Base-by-base conservation (phyloP, 35 echinoderm and acorn worm genomes). In the Ophiothrix spiculata region DNA sequence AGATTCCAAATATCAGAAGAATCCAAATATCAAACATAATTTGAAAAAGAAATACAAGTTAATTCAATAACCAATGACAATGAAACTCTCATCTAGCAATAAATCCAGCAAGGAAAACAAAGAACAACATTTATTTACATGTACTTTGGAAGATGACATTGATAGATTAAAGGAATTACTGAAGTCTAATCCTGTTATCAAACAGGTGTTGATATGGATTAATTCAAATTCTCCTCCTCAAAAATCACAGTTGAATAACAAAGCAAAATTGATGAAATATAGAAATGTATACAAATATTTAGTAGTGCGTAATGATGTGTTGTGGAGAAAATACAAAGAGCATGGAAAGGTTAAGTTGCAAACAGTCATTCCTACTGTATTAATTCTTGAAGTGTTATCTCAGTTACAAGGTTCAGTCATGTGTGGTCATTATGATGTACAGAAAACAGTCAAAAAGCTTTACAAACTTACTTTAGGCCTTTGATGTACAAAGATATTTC, bases 371-470 rank as follows among this genome's bases (percentile, higher is more conserved):
- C 77, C 77, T 19, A 79, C 25, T 37, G 4, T 25, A 35, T 37
- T 79, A 37, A 37, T 79, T 79, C 36, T 39, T 4, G 77, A 19
- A 19, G 37, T 39, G 23, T 39, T 79, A 3, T 36, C 35, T 35
- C 34, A 35, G 0, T 79, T 79, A 36, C 77, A 79, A 35, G 77
- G 77, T n/a, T 37, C 35, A 3, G 36, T 36, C 0, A 37, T 79
- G 34, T 79, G 31, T 38, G 1, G 77, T 4, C 77, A 79, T 79
- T 37, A 38, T 38, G 77, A 36, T 38, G 39, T 35, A 25, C 34
- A 79, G 4, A 79, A 23, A 79, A 83, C 81, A 11, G 41, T 83
- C n/a, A n/a, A n/a, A n/a, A n/a, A n/a, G n/a, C n/a, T n/a, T 45
- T 39, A 45, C 33, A 45, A 45, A 45, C 79, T 31, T 81, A 45